Base-by-base conservation (phyloP, 37 sponge, comb jelly and placozoan genomes). In the Geodia barretti region DNA sequence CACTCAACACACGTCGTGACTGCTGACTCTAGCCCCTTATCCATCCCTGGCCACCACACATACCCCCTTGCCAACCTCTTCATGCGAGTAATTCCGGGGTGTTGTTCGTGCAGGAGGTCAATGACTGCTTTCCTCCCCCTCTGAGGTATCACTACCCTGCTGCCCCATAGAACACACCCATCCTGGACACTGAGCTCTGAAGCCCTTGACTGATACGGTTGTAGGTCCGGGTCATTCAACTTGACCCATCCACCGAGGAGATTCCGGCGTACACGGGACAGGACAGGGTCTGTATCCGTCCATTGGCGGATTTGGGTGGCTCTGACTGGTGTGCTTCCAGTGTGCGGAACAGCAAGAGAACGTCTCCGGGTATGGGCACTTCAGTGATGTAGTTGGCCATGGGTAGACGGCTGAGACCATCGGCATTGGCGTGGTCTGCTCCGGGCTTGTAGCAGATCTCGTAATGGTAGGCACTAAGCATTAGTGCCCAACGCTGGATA, bases 41-140 rank as follows among this genome's bases (percentile, higher is more conserved):
- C 84, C 33, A 83, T 83, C 31, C 76, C 76, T 25, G 84, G 84
- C 84, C 84, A 83, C 84, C 84, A 83, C 0, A 72, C 84, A 1
- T 29, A 35, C 20, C 84, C 68, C 32, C 84, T 31, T 24, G 84
- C 76, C 14, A 83, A 33, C 3, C 54, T 36, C 76, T 83, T 83
- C 76, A 74, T 79, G 19, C 54, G 29, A 1, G 68, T 41, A 24
- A 79, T 67, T 42, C 79, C 79, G 0, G 79, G 84, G 37, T 83
- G 84, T 4, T 39, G 64, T 41, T 83, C 68, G 64, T 83, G 74
- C 0, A 83, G 68, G n/a, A 39, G 21, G 2, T 0, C 0, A 11
- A 79, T 8, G 0, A 68, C 58, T 0, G 29, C 39, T 24, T 40
- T 2, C 0, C 75, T 59, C 0, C 76, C 76, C 28, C 9, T 2